Evolutionary conservation across 92 coral and sea anemone species (phyloP).

Genomic region (Isaurus tuberculatus): DNA sequence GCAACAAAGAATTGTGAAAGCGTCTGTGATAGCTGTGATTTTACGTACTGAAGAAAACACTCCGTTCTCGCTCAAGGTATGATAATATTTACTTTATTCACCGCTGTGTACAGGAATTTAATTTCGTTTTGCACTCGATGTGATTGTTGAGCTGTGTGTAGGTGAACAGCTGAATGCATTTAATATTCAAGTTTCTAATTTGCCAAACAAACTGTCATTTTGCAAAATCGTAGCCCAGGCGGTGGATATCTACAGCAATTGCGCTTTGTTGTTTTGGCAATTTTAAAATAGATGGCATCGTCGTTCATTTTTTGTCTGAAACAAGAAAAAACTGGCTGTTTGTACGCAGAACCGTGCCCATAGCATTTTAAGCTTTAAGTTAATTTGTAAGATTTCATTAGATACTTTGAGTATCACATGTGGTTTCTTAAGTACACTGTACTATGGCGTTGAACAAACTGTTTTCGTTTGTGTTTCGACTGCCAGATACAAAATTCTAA

Average conservation of each 20-base stretch:
- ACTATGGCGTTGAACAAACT: slow-evolving; percentile 2
- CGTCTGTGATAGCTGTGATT: slow-evolving; percentile 12
- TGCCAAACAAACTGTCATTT: slow-evolving; percentile 43
- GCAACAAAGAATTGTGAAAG: slow-evolving; percentile 22
- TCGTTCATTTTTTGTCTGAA: background rate
- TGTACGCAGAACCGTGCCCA: background rate
- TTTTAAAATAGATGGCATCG: slow-evolving; percentile 3
- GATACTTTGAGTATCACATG: background rate
- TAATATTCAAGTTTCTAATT: slow-evolving; percentile 28
- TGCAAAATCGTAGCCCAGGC: background rate
- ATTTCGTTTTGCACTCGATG: background rate
- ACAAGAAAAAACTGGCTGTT: background rate
- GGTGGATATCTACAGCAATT: background rate
- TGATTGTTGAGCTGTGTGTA: background rate
- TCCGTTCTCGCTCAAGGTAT: slow-evolving; percentile 35
- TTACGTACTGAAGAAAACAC: slow-evolving; percentile 35
- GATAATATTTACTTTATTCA: slow-evolving; percentile 11
- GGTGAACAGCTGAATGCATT: slow-evolving; percentile 33
- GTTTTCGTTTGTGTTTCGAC: slow-evolving; percentile 34
- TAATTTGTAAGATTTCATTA: slow-evolving; percentile 41
- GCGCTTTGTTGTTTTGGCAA: background rate
- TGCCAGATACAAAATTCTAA: background rate
- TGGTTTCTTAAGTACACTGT: slow-evolving; percentile 21
- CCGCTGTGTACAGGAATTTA: slow-evolving; percentile 34
- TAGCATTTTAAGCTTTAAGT: slow-evolving; percentile 2